These are phyloP conservation scores for Megaceryle alcyon DNA, from an alignment of 2,797 vertebrate species.

Conservation along the genomic window DNA sequence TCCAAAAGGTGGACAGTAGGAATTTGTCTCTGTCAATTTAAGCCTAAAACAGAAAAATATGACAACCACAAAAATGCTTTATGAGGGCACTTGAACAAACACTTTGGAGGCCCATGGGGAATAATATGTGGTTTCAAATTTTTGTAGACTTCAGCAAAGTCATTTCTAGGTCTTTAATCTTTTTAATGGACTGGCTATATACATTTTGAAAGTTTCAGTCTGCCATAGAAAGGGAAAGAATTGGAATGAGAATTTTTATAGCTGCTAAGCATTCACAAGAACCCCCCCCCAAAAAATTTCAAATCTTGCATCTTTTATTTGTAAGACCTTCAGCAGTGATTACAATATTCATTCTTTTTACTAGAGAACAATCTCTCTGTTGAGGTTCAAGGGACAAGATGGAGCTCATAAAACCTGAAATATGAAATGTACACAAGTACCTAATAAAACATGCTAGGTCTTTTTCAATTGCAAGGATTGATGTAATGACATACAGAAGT, in stretches of 20 bases:
- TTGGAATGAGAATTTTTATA: background rate
- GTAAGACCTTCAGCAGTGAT: background rate
- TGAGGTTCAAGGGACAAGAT: background rate
- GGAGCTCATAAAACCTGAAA: background rate
- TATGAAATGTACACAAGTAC: background rate
- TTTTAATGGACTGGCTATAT: conserved; percentile 4
- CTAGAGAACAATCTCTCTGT: background rate
- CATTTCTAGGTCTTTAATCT: conserved; percentile 10
- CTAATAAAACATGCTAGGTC: background rate
- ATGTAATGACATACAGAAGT: background rate
- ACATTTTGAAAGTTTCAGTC: background rate
- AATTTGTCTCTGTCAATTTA: background rate
- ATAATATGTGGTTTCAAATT: background rate
- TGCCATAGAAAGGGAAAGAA: background rate
- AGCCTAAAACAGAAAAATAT: background rate
- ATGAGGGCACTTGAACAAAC: background rate
- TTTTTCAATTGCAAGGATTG: background rate
- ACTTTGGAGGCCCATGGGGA: background rate
- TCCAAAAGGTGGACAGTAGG: background rate
- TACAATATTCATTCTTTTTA: background rate
- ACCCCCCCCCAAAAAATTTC: background rate
- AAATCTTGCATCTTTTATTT: background rate
- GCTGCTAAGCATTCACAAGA: background rate
- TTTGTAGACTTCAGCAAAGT: conserved; percentile 20
- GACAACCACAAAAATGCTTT: conserved; percentile 1